Evolutionary conservation across 2,888 invertebrate genomes (phyloP).

Genomic region (Hipparchia semele): DNA sequence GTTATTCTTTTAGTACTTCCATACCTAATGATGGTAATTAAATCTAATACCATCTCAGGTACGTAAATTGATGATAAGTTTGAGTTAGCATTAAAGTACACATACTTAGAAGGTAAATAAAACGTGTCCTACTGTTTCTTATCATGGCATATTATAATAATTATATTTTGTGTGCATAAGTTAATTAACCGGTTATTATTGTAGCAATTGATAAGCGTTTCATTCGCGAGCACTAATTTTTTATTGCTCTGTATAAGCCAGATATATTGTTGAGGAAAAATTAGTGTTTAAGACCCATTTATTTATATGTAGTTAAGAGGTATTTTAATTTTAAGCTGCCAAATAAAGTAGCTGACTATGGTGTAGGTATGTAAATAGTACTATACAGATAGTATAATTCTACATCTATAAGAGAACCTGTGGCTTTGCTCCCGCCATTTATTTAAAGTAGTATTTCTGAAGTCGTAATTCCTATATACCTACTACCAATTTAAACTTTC

Average conservation of each 20-base stretch:
- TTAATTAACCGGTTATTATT: slow-evolving; percentile 20
- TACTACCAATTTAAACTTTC: too few species aligned
- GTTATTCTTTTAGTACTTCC: neutral
- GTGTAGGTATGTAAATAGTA: neutral
- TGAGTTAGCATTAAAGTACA: neutral
- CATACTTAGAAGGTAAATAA: slow-evolving; percentile 9
- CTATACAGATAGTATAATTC: too few species aligned
- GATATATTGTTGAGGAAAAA: slow-evolving; percentile 8
- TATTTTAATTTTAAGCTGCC: neutral
- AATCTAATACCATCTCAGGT: neutral
- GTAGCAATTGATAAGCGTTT: slow-evolving; percentile 17
- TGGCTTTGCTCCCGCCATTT: too few species aligned
- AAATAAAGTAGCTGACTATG: neutral
- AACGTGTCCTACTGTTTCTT: slow-evolving; percentile 27
- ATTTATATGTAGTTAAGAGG: neutral
- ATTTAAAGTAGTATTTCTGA: too few species aligned
- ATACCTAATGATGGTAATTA: neutral
- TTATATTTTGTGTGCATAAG: slow-evolving; percentile 15
- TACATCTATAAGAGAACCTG: too few species aligned
- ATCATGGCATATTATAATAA: slow-evolving; percentile 7
- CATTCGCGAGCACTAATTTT: neutral
- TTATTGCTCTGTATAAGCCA: slow-evolving; percentile 3
- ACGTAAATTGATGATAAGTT: neutral
- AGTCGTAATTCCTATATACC: too few species aligned
- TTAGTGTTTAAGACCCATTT: neutral